A percentile compares a stretch with the other conserved stretches of the same genome.
Evolutionary conservation across 2,888 invertebrate genomes (phyloP).

Genomic region (Myopa tessellatipennis): DNA sequence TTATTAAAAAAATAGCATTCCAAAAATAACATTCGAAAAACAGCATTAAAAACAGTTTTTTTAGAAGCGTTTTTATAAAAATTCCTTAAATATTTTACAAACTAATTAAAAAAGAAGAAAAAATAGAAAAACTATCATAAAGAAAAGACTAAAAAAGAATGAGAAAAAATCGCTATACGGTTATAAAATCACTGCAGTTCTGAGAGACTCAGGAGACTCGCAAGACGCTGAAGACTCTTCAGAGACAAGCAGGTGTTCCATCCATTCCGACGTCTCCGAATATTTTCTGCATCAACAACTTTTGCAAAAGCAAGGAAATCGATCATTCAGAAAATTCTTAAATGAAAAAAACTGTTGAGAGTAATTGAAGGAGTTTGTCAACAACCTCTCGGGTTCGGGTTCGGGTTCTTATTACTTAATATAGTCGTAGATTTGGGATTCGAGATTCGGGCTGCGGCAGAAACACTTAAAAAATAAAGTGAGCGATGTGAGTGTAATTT

Average conservation of each 20-base stretch:
- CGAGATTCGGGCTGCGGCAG: slow-evolving; percentile 4
- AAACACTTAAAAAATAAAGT: slow-evolving; percentile 38
- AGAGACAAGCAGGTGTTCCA: slow-evolving; percentile 15
- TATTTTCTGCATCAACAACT: slow-evolving; percentile 28
- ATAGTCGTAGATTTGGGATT: neutral
- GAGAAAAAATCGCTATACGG: no score
- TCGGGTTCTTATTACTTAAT: slow-evolving; percentile 2
- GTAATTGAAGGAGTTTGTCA: slow-evolving; percentile 47
- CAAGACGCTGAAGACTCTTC: neutral
- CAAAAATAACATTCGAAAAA: neutral
- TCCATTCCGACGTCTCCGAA: slow-evolving; percentile 2
- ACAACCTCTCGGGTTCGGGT: slow-evolving; percentile 20
- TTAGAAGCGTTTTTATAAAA: no score
- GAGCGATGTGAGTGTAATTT: slow-evolving; percentile 26
- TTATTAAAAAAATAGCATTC: neutral
- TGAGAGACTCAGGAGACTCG: neutral
- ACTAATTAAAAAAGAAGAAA: no score
- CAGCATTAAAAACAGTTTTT: neutral
- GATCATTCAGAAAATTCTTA: slow-evolving; percentile 32
- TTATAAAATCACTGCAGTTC: slow-evolving; percentile 1
- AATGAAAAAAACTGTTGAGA: slow-evolving; percentile 21
- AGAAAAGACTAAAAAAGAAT: neutral
- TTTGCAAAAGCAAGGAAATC: slow-evolving; percentile 12
- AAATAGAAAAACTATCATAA: no score
- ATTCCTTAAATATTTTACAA: no score